A percentile compares a stretch with the other conserved stretches of the same genome.
Evolutionary conservation across 1,140 invertebrate species (phyloP).

Genomic region (Penaeus indicus): DNA sequence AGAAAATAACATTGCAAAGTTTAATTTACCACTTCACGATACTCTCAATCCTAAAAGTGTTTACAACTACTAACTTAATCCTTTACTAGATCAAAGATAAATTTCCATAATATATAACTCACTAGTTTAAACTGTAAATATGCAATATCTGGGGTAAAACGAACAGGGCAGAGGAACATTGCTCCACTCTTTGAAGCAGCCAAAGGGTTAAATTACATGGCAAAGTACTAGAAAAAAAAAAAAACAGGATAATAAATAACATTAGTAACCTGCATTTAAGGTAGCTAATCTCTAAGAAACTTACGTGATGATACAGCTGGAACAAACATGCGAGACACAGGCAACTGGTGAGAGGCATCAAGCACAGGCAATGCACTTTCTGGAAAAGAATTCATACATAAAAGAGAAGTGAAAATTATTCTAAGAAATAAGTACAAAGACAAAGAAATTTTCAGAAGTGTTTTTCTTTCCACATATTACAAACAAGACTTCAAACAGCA

Average conservation of each 20-base stretch:
- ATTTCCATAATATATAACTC: no score
- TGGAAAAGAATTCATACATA: constrained; percentile 4
- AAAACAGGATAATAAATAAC: background rate
- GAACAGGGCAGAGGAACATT: no score
- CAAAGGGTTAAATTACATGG: background rate
- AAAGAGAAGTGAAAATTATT: background rate
- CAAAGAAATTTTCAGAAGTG: background rate
- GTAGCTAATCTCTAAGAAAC: background rate
- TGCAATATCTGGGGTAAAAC: no score
- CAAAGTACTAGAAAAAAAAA: background rate
- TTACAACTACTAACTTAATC: no score
- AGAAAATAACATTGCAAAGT: no score
- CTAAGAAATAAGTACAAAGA: background rate
- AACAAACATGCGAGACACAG: constrained; percentile 62
- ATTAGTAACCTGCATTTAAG: background rate
- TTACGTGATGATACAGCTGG: constrained; percentile 14
- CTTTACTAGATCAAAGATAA: no score
- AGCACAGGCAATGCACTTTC: constrained; percentile 39
- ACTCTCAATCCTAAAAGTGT: no score
- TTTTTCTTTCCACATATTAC: no score
- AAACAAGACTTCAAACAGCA: no score
- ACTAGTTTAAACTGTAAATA: no score
- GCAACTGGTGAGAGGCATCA: constrained; percentile 55
- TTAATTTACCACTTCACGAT: no score
- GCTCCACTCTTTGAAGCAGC: background rate